Evolutionary conservation across 2,888 invertebrate species (phyloP), one percentile per base, ranked within the genome.

Genomic region (Drosophila niveifrons): DNA sequence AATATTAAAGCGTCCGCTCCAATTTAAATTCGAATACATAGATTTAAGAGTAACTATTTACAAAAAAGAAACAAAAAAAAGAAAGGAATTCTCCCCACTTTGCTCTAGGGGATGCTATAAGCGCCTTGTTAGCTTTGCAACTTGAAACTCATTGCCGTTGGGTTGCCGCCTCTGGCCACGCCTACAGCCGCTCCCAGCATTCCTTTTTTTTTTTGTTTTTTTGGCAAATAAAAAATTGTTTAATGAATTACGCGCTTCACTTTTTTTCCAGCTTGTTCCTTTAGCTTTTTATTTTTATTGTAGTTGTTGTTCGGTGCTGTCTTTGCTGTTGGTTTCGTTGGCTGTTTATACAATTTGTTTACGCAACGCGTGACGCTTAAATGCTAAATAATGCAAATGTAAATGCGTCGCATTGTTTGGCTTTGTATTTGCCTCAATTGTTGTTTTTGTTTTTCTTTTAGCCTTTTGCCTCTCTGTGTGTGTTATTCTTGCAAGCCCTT

Each of bases 331-430:
- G 36, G 31, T 61, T n/a, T 56, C 62, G 53, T 46, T 80, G 56
- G 56, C 64, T 84, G 72, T 80, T 84, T 86, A 72, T 70, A 83
- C 81, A 88, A 85, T 86, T 89, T 89, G 89, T 89, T 85, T 87
- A 84, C 87, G 88, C 83, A 88, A 82, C 85, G 88, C 89, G 82
- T 78, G 82, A 88, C 83, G 88, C 82, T 89, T 86, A 88, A 89
- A 88, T 89, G 86, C 82, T 85, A 85, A 85, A 87, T 82, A 86
- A 89, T 89, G 85, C 89, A 86, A 86, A 86, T 89, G 87, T 70
- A 87, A 83, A 84, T 82, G 82, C 80, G 78, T 53, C 71, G 66
- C 73, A 82, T 82, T 83, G 79, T 86, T 79, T 81, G 80, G 44
- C 41, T 48, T 56, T 56, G 39, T 43, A 50, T 59, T 58, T 58